These are phyloP conservation scores for Drosophila niveifrons DNA, from an alignment of 2,888 invertebrate genomes.

Conservation along the genomic window DNA sequence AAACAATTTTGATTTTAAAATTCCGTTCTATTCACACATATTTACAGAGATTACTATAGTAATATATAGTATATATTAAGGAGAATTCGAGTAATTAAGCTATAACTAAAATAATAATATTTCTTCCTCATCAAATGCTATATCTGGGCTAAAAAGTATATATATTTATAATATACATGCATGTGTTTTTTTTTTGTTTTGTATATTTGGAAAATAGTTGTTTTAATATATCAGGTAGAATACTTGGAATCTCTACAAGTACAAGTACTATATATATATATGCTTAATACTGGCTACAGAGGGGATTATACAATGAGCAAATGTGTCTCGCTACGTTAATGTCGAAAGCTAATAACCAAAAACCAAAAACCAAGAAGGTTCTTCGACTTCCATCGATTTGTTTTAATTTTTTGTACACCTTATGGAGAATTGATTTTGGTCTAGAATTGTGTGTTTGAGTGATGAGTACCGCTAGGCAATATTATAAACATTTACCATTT, in stretches of 20 bases:
- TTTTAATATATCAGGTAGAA: constrained; percentile 54
- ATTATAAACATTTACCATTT: constrained; percentile 33
- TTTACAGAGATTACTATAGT: constrained; percentile 27
- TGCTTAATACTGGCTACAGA: constrained; percentile 30
- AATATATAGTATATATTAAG: constrained; percentile 3
- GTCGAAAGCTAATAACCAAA: constrained; percentile 21
- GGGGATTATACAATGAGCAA: constrained; percentile 60
- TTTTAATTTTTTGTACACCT: constrained; percentile 68
- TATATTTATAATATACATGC: constrained; percentile 5
- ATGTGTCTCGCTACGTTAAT: constrained; percentile 22
- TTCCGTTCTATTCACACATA: constrained; percentile 39
- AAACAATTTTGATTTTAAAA: constrained; percentile 67
- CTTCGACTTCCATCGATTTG: constrained; percentile 26
- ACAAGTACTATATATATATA: constrained; percentile 19
- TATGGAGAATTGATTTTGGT: constrained; percentile 65
- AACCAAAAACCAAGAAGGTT: constrained; percentile 5
- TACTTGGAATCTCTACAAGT: constrained; percentile 44
- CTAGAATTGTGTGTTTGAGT: constrained; percentile 53
- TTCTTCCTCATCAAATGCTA: constrained; percentile 20
- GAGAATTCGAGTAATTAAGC: constrained; percentile 20
- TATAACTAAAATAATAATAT: constrained; percentile 34
- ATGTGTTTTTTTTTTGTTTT: constrained; percentile 16
- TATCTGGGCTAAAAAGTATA: constrained; percentile 43
- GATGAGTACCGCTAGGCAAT: constrained; percentile 24
- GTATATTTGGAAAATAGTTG: constrained; percentile 37